phyloP scores from a whole-genome alignment of 2,797 vertebrate species.

The Acanthurus tractus region DNA sequence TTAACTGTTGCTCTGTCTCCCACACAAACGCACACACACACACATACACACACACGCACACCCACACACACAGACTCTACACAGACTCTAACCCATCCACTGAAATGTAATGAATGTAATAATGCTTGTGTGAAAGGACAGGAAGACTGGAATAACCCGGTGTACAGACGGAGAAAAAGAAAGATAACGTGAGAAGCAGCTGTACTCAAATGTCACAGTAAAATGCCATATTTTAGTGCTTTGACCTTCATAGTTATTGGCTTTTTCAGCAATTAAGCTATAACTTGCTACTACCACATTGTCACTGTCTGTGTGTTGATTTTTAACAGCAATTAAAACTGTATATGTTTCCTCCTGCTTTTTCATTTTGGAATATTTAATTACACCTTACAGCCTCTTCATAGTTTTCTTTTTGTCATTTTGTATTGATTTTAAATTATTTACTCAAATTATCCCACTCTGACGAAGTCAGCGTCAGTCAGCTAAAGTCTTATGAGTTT shows the following conservation, averaged over 20 bases:
- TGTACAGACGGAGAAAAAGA: slow-evolving; percentile 40
- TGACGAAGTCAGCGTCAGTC: slow-evolving; percentile 1
- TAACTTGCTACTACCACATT: slow-evolving; percentile 45
- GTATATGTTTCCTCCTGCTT: not conserved
- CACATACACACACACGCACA: slow-evolving; percentile 2
- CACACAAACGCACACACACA: not conserved
- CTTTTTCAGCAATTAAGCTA: slow-evolving; percentile 55
- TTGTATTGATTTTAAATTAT: not conserved
- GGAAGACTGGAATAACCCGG: slow-evolving; percentile 37
- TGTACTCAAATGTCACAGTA: slow-evolving; percentile 66
- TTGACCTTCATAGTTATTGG: slow-evolving; percentile 67
- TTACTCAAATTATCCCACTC: not conserved
- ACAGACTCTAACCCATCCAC: slow-evolving; percentile 48
- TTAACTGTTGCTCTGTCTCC: slow-evolving; percentile 51
- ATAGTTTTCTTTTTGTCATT: not conserved
- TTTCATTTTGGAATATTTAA: not conserved
- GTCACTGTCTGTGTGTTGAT: slow-evolving; percentile 38
- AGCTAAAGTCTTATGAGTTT: not conserved
- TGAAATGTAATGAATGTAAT: slow-evolving; percentile 67
- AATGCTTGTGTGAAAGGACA: slow-evolving; percentile 59
- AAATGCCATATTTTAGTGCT: slow-evolving; percentile 71
- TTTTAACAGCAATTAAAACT: slow-evolving; percentile 24
- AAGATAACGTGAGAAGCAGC: slow-evolving; percentile 38
- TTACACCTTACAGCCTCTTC: not conserved
- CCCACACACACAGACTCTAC: not conserved